Evolutionary conservation across 2,113 vertebrate genomes (phyloP).

Genomic region (Pavo muticus): DNA sequence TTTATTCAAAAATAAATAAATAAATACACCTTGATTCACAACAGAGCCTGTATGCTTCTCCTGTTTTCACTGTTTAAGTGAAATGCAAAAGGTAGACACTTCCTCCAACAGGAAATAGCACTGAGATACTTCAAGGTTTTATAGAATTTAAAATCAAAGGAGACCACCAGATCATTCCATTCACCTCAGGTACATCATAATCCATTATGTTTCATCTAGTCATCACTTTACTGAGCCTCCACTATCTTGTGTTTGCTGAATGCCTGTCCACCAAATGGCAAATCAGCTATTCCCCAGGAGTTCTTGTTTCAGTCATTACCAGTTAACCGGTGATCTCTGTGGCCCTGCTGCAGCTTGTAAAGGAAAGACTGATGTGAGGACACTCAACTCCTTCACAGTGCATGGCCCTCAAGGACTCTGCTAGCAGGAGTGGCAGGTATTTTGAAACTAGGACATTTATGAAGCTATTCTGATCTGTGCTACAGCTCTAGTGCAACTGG

Average conservation of each 20-base stretch:
- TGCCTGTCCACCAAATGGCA: neutral
- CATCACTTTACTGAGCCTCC: neutral
- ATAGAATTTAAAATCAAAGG: slow-evolving; percentile 23
- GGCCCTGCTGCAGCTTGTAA: neutral
- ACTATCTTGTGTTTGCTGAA: neutral
- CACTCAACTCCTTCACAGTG: neutral
- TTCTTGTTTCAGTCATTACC: neutral
- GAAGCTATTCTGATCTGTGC: neutral
- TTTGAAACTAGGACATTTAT: neutral
- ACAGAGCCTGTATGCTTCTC: neutral
- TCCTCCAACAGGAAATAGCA: neutral
- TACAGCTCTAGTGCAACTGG: neutral
- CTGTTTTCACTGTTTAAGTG: neutral
- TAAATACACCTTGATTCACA: neutral
- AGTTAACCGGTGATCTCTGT: neutral
- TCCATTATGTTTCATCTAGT: neutral
- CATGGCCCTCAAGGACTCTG: neutral
- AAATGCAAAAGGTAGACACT: neutral
- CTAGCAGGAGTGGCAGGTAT: neutral
- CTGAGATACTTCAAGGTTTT: neutral
- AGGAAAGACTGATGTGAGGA: neutral
- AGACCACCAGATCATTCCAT: neutral
- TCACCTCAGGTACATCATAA: neutral
- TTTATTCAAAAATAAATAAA: neutral
- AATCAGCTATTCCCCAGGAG: neutral